phyloP scores from a whole-genome alignment of 2,888 invertebrate genomes.

The Agrochola circellaris region DNA sequence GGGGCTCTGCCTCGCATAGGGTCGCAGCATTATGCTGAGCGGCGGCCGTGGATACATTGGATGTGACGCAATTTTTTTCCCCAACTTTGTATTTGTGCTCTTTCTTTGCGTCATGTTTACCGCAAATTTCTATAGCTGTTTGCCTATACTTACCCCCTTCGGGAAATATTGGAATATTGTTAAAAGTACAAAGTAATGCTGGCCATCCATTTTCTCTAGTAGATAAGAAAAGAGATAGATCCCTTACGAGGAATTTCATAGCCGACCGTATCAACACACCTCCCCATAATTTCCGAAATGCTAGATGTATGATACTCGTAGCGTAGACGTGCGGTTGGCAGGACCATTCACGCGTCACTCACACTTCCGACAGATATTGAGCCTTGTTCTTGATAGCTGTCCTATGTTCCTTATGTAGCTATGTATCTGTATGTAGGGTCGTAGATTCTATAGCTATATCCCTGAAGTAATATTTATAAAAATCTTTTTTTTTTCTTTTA shows the following conservation, averaged over 20 bases:
- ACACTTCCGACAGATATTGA: conserved; percentile 52
- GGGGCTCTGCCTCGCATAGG: too few species aligned
- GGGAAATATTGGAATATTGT: too few species aligned
- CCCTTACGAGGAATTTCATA: conserved; percentile 7
- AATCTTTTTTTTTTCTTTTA: neutral
- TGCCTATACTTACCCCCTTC: too few species aligned
- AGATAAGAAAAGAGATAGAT: too few species aligned
- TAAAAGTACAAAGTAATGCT: too few species aligned
- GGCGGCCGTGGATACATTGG: too few species aligned
- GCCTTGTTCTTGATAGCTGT: conserved; percentile 39
- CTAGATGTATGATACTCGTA: conserved; percentile 41
- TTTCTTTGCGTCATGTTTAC: too few species aligned
- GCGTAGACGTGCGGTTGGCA: conserved; percentile 37
- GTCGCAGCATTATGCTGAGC: too few species aligned
- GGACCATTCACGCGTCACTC: conserved; percentile 57
- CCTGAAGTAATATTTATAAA: neutral
- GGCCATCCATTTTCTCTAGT: too few species aligned
- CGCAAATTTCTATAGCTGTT: too few species aligned
- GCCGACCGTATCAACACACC: conserved; percentile 12
- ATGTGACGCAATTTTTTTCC: too few species aligned
- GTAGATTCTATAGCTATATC: neutral
- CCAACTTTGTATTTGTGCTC: too few species aligned
- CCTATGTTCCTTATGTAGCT: neutral
- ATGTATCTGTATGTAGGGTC: neutral
- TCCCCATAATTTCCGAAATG: conserved; percentile 44